These are phyloP conservation scores for Mesocricetus auratus DNA, from an alignment of 2,113 vertebrate genomes.

Conservation along the genomic window DNA sequence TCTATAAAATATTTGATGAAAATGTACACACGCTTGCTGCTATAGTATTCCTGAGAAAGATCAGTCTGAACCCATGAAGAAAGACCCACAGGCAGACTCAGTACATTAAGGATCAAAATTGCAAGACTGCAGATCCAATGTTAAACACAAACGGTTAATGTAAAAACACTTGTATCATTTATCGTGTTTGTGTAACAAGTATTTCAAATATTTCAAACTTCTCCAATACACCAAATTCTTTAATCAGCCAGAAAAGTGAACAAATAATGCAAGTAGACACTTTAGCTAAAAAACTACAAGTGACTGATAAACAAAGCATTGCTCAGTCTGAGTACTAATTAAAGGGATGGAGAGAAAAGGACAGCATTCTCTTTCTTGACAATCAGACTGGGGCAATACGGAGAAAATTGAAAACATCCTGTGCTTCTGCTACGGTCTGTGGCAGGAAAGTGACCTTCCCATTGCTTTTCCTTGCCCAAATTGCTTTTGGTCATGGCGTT, in stretches of 20 bases:
- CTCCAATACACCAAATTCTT: constrained; percentile 2
- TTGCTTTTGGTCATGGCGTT: background rate
- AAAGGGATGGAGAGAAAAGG: constrained; percentile 43
- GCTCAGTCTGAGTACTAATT: constrained; percentile 25
- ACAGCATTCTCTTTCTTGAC: background rate
- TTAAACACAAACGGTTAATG: background rate
- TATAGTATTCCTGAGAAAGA: constrained; percentile 17
- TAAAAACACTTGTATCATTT: background rate
- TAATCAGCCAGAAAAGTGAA: constrained; percentile 4
- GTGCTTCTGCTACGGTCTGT: background rate
- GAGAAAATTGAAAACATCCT: constrained; percentile 46
- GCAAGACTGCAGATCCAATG: background rate
- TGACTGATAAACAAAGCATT: constrained; percentile 21
- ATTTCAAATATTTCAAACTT: constrained; percentile 23
- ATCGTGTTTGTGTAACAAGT: background rate
- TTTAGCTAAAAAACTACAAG: background rate
- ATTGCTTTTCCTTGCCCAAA: background rate
- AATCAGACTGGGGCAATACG: background rate
- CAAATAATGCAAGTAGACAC: background rate
- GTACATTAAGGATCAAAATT: constrained; percentile 2
- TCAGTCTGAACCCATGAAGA: background rate
- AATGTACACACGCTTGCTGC: background rate
- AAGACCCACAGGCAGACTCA: background rate
- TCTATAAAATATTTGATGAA: constrained; percentile 24
- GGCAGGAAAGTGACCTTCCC: constrained; percentile 6